These are phyloP conservation scores for Phoebastria nigripes DNA, from an alignment of 2,797 vertebrate genomes.

Conservation along the genomic window DNA sequence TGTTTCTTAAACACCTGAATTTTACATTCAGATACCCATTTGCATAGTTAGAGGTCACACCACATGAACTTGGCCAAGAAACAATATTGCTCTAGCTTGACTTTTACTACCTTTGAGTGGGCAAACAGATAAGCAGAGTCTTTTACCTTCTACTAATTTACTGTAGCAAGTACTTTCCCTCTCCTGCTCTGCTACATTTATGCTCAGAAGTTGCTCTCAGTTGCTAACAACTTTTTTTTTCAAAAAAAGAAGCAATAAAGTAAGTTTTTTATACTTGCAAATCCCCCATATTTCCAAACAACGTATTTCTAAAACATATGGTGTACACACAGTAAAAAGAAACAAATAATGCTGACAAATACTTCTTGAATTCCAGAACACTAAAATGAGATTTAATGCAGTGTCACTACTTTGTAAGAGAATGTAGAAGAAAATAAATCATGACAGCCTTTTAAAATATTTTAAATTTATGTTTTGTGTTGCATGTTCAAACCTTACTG, in stretches of 20 bases:
- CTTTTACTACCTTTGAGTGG: background rate
- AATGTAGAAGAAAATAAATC: background rate
- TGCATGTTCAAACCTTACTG: background rate
- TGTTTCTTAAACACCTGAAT: background rate
- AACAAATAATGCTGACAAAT: background rate
- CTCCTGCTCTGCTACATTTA: background rate
- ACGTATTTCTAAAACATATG: background rate
- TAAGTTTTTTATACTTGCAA: background rate
- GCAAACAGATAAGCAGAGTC: background rate
- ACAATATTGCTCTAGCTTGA: background rate
- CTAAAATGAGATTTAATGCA: slow-evolving; percentile 11
- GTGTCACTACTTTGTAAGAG: background rate
- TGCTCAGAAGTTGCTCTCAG: background rate
- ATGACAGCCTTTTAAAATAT: background rate
- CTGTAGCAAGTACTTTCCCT: background rate
- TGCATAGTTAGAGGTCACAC: background rate
- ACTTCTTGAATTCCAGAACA: background rate
- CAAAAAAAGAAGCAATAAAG: background rate
- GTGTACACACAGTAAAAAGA: background rate
- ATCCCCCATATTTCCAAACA: background rate
- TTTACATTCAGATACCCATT: background rate
- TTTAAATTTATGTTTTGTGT: background rate
- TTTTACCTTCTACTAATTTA: background rate
- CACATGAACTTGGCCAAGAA: background rate
- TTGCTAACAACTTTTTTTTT: background rate